A percentile compares a stretch with the other conserved stretches of the same genome.
Conservation (phyloP, 2,797 vertebrate genomes). For the Lacerta bilineata region DNA sequence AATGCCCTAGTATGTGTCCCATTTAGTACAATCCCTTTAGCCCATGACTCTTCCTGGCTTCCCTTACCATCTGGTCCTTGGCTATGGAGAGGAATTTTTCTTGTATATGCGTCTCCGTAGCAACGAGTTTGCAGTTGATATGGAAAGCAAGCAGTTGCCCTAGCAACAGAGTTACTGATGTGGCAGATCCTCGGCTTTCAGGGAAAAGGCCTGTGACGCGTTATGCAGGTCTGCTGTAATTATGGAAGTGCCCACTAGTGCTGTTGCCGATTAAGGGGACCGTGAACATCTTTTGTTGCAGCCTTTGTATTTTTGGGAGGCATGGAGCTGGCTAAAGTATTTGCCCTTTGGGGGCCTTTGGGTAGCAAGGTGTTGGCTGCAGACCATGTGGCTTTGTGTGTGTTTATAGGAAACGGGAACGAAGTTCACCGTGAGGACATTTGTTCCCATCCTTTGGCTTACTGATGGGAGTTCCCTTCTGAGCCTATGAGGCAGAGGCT, state of each 20-base stretch:
- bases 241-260: constrained; percentile 60
- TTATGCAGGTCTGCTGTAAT: constrained; percentile 68
- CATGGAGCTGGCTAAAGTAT: accelerated
- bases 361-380: constrained; percentile 37
- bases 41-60: constrained; percentile 81
- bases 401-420: constrained; percentile 46
- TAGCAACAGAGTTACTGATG: constrained; percentile 95
- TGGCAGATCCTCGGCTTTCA: constrained; percentile 82
- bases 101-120: constrained; percentile 95
- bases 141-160: constrained; percentile 96
- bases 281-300: constrained; percentile 53
- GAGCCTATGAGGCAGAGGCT: constrained; percentile 2
- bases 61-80: constrained; percentile 92
- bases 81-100: constrained; percentile 90
- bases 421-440: constrained; percentile 24
- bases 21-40: constrained; percentile 70
- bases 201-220: constrained; percentile 78
- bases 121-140: constrained; percentile 94
- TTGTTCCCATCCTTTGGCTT: not conserved
- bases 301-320: constrained; percentile 34
- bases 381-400: not conserved
- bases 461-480: constrained; percentile 9
- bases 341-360: constrained; percentile 40
- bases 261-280: constrained; percentile 41
- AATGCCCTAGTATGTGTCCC: constrained; percentile 67